A percentile compares a stretch with the other conserved stretches of the same genome.
Conservation (phyloP, 2,113 vertebrate genomes). For the Percina caprodes region DNA sequence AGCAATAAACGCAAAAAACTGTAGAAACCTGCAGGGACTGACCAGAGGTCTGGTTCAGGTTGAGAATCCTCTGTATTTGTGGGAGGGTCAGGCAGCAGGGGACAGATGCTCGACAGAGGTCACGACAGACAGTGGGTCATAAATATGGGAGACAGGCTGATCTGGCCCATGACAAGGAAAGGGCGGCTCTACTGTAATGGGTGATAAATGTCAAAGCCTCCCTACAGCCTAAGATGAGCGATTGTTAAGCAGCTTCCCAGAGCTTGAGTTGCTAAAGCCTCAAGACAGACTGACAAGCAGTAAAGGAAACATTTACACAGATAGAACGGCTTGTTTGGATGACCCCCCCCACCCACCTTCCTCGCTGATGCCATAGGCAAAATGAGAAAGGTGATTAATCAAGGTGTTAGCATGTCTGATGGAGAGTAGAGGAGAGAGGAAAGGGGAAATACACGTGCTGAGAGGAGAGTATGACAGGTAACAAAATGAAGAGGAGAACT, state of each 20-base stretch:
- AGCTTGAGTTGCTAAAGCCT: slow-evolving; percentile 53
- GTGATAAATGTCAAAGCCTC: slow-evolving; percentile 74
- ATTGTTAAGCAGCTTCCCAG: slow-evolving; percentile 67
- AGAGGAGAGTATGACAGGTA: slow-evolving; percentile 58
- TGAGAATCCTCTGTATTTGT: slow-evolving; percentile 26
- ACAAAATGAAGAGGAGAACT: slow-evolving; percentile 54
- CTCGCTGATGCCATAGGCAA: slow-evolving; percentile 58
- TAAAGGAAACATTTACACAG: slow-evolving; percentile 76
- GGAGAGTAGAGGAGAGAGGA: slow-evolving; percentile 59
- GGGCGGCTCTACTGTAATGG: slow-evolving; percentile 67
- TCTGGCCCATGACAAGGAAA: slow-evolving; percentile 69
- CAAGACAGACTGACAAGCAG: slow-evolving; percentile 68
- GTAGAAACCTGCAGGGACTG: slow-evolving; percentile 1
- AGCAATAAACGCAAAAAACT: not conserved
- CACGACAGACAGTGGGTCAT: slow-evolving; percentile 66
- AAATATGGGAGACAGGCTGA: slow-evolving; percentile 72
- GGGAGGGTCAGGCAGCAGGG: slow-evolving; percentile 51
- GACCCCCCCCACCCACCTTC: slow-evolving; percentile 60
- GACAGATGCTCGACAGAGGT: slow-evolving; percentile 64
- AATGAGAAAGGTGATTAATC: slow-evolving; percentile 77
- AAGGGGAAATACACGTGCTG: slow-evolving; percentile 27
- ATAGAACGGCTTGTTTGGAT: slow-evolving; percentile 73
- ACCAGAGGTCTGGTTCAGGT: slow-evolving; percentile 31
- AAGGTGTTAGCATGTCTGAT: slow-evolving; percentile 79
- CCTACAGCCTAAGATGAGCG: slow-evolving; percentile 69